Evolutionary conservation across 2,113 vertebrate genomes (phyloP).

Genomic region (Notiomystis cincta): DNA sequence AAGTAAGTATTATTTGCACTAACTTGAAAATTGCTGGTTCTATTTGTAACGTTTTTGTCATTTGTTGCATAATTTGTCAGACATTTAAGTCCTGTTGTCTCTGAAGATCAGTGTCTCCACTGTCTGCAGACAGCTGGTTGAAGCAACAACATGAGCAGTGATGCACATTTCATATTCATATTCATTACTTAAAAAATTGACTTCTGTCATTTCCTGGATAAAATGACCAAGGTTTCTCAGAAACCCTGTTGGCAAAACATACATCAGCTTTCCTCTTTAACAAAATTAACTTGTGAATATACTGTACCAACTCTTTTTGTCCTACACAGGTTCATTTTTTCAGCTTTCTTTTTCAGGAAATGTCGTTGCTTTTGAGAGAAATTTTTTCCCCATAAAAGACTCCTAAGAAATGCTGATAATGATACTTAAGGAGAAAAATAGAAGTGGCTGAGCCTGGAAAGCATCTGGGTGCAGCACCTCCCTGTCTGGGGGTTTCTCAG

Average conservation of each 20-base stretch:
- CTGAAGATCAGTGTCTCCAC: neutral
- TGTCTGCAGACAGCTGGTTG: neutral
- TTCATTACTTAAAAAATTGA: neutral
- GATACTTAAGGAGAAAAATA: too few species aligned
- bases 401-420: too few species aligned
- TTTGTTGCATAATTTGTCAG: neutral
- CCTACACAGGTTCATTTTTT: neutral
- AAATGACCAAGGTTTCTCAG: neutral
- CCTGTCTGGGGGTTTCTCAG: too few species aligned
- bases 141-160: neutral
- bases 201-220: neutral
- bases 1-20: neutral
- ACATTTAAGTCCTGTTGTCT: neutral
- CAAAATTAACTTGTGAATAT: neutral
- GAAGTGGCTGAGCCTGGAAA: too few species aligned
- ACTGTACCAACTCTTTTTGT: neutral
- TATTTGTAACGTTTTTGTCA: neutral
- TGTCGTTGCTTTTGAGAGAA: too few species aligned
- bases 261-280: neutral
- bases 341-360: neutral
- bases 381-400: too few species aligned
- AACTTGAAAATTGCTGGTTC: neutral
- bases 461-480: too few species aligned
- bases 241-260: neutral
- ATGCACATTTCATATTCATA: neutral